Base-by-base conservation (phyloP, 1,140 invertebrate genomes). In the Brachionus rubens region DNA sequence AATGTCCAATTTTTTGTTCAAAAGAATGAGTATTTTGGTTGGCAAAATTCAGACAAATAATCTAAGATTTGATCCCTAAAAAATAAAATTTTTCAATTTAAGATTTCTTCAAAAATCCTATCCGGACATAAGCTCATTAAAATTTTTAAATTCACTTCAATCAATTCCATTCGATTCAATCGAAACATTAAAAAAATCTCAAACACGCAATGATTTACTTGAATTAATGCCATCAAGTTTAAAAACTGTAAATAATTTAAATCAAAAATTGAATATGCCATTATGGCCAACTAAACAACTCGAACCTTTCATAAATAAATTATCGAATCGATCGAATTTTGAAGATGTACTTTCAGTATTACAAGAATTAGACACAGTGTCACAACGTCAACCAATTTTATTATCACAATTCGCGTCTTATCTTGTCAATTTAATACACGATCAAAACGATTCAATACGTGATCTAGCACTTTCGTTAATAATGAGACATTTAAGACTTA, bases 101-200 rank as follows among this genome's bases (percentile, higher is more conserved):
- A 59, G 54, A 59, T 1, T 48, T n/a, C 46, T 72, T 24, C 46
- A 72, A 54, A 48, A 54, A 33, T 48, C 68, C 0, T 72, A 72
- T 72, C 68, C 68, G 21, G 68, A 72, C 9, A 72, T 72, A 72
- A 50, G 16, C 30, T 48, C 68, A 14, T 52, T 72, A 41, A 72
- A 72, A 28, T 72, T 26, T 26, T 50, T 72, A 36, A 72, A 28
- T 21, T 48, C 68, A 54, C 24, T 72, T 24, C 46, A 72, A 19
- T 72, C 68, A 54, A 30, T 72, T 28, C 68, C 46, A 40, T 72
- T 72, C 28, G 40, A 41, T 19, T 41, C 36, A 14, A 43, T 21
- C 7, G 46, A 47, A 40, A 48, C 24, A 36, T 21, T 24, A 36
- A 47, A 72, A 72, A 19, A 50, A 36, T 12, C 46, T 14, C 0